Evolutionary conservation across 2,888 invertebrate species (phyloP).

Genomic region (Spialia ferax): DNA sequence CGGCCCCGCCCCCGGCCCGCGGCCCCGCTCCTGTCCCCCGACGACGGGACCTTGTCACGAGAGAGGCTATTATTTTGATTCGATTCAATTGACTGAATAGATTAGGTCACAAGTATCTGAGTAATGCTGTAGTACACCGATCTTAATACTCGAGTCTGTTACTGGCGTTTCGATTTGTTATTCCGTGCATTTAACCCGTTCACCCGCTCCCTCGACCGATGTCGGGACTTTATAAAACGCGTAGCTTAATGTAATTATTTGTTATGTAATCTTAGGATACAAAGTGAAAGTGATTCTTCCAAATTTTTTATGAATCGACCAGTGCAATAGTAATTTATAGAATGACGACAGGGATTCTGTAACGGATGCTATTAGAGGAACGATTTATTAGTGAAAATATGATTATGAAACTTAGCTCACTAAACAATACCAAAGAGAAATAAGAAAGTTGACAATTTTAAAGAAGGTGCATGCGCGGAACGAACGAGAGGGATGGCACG

Average conservation of each 20-base stretch:
- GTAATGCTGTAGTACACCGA: constrained; percentile 61
- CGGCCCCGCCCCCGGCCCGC: too few species aligned
- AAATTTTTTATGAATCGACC: constrained; percentile 57
- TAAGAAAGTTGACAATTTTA: constrained; percentile 64
- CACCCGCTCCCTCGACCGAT: constrained; percentile 48
- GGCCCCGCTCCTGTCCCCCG: constrained; percentile 24
- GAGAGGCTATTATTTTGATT: constrained; percentile 84
- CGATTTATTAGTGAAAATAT: constrained; percentile 58
- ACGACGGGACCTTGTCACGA: constrained; percentile 57
- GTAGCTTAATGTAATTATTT: constrained; percentile 52
- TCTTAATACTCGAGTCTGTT: constrained; percentile 70
- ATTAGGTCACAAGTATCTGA: constrained; percentile 81
- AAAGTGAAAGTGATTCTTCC: constrained; percentile 49
- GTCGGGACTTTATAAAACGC: constrained; percentile 52
- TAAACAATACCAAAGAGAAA: constrained; percentile 85
- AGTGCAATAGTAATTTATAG: constrained; percentile 71
- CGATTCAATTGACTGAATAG: constrained; percentile 85
- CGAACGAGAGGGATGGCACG: constrained; percentile 64
- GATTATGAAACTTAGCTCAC: constrained; percentile 78
- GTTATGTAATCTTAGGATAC: constrained; percentile 44
- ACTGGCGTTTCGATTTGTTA: constrained; percentile 56
- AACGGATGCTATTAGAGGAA: constrained; percentile 21
- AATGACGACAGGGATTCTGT: constrained; percentile 49
- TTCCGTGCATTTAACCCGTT: constrained; percentile 51
- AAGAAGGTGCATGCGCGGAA: constrained; percentile 65